Evolutionary conservation across 2,888 invertebrate genomes (phyloP).

Genomic region (Orthosia gracilis): DNA sequence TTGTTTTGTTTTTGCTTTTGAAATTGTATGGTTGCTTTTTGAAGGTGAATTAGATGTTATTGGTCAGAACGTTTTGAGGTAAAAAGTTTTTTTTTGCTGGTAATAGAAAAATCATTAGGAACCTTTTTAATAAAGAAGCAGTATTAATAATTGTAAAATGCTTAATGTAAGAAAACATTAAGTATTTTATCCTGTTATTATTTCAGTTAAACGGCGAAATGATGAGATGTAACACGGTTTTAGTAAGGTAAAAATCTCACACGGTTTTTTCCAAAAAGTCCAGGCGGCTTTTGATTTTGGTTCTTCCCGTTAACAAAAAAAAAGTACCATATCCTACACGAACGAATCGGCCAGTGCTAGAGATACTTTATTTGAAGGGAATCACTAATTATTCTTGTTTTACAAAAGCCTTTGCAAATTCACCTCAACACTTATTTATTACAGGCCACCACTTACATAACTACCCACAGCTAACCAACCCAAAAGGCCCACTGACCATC

Average conservation of each 20-base stretch:
- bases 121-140: not conserved
- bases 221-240: too few relatives aligned
- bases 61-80: not conserved
- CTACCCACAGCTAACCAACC: not conserved
- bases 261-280: too few relatives aligned
- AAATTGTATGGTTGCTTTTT: conserved; percentile 16
- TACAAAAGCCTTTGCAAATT: not conserved
- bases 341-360: not conserved
- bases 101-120: not conserved
- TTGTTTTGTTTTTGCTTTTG: conserved; percentile 30
- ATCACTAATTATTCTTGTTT: not conserved
- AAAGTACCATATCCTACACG: too few relatives aligned
- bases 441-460: not conserved
- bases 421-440: not conserved
- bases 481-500: conserved; percentile 11
- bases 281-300: too few relatives aligned
- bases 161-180: too few relatives aligned
- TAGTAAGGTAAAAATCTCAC: too few relatives aligned
- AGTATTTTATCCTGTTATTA: too few relatives aligned
- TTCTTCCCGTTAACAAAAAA: too few relatives aligned
- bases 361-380: not conserved
- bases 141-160: too few relatives aligned
- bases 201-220: too few relatives aligned
- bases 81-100: not conserved
- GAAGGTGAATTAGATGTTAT: not conserved